Evolutionary conservation across 2,797 vertebrate genomes (phyloP), one percentile per base, ranked within the genome.

Genomic region (Linurgus olivaceus): DNA sequence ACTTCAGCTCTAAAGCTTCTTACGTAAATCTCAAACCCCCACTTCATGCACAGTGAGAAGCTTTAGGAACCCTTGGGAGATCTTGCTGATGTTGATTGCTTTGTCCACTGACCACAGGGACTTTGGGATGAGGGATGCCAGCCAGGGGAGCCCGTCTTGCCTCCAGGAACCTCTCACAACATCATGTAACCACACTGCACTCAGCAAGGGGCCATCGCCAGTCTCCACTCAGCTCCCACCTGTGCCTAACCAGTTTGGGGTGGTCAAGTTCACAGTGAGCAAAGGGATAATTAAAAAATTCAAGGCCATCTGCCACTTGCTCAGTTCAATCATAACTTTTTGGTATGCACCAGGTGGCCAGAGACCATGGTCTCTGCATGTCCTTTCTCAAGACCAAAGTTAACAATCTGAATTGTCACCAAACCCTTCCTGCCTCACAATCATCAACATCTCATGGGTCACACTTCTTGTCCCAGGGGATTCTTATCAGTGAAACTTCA

Each of bases 1-100:
- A 51, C 61, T 61, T 90, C 44, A 50, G 17, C 63, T 88, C 63
- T 44, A 80, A 88, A 88, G 10, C 11, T 82, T 61, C 50, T 79
- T 48, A 47, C 0, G 1, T 47, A 83, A 54, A 75, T 58, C 33
- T 75, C 55, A 81, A 71, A n/a, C 28, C 13, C 8, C 38, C 11
- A 25, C 7, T 54, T 90, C 1, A 1, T n/a, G 16, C 37, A 31
- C 3, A 5, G 13, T 18, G 10, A 72, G 28, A 75, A 70, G 48
- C 12, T 47, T 47, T 65, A 52, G 33, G 45, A 72, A 52, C 28
- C 21, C 26, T 19, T 52, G 25, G 51, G 17, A 78, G 38, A 45
- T 45, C 28, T 42, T 78, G 29, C 35, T 84, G 42, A 42, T 54
- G 16, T 23, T 28, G 44, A 68, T 24, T 26, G 7, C 38, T 92